Percentiles rank a stretch among this genome's conserved stretches.
phyloP scores from a whole-genome alignment of 2,113 vertebrate species.

The Microtus montanus region DNA sequence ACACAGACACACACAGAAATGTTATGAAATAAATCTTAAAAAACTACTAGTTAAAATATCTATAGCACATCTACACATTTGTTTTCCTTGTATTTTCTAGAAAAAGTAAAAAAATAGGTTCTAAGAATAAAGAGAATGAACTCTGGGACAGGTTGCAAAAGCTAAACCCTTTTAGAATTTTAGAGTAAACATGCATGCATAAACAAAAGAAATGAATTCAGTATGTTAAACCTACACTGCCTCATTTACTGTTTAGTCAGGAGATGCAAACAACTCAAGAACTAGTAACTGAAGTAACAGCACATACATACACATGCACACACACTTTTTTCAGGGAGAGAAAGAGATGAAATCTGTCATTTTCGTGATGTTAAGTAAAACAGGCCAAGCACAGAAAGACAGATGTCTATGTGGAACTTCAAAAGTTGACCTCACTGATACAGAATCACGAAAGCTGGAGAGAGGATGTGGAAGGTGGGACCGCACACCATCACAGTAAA shows the following conservation, averaged over 20 bases:
- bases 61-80: neutral
- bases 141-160: slow-evolving; percentile 53
- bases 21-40: neutral
- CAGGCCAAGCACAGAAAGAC: neutral
- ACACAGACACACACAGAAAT: neutral
- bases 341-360: neutral
- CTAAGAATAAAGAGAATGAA: slow-evolving; percentile 44
- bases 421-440: neutral
- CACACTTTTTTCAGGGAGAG: neutral
- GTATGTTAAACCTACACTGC: neutral
- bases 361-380: neutral
- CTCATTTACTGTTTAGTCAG: neutral
- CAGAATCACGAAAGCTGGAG: neutral
- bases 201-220: neutral
- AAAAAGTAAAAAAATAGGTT: neutral
- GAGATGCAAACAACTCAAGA: neutral
- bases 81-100: slow-evolving; percentile 26
- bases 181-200: neutral
- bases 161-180: slow-evolving; percentile 44
- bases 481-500: neutral
- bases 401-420: neutral
- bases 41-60: slow-evolving; percentile 34
- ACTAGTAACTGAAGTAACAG: neutral
- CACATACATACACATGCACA: neutral
- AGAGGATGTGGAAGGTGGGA: neutral